Conservation (phyloP, 2,113 vertebrate genomes). For the Neolamprologus falcicula region DNA sequence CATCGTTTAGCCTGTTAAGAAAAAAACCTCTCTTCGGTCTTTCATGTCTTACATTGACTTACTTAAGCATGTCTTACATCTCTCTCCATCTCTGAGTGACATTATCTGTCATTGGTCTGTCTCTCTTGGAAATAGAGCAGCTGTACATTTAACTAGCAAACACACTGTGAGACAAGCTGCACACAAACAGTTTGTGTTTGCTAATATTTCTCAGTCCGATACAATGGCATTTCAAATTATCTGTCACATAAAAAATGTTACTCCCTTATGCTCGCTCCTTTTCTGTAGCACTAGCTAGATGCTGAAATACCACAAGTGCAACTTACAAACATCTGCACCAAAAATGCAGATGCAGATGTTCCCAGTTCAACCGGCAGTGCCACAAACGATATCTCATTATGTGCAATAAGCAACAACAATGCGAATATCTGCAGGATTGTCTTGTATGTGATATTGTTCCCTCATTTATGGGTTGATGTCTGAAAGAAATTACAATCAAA, state of each 20-base stretch:
- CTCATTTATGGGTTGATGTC: neutral
- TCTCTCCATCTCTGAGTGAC: neutral
- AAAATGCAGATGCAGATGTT: neutral
- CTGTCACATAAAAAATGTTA: neutral
- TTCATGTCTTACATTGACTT: neutral
- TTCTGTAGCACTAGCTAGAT: neutral
- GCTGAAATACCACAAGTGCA: neutral
- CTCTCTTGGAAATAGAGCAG: neutral
- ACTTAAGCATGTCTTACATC: neutral
- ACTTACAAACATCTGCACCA: neutral
- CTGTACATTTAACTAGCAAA: neutral
- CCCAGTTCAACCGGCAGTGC: accelerated
- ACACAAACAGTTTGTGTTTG: neutral
- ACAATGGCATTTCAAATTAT: accelerated
- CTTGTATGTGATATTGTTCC: accelerated
- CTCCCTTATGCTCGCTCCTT: neutral
- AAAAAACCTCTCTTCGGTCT: accelerated
- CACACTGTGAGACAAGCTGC: neutral
- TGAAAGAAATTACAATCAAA: neutral
- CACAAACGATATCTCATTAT: neutral
- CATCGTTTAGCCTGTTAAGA: neutral
- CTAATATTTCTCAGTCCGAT: neutral
- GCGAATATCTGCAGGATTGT: neutral
- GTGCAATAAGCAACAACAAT: neutral
- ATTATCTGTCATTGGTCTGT: neutral